These are phyloP conservation scores for Parnassius mnemosyne DNA, from an alignment of 2,888 invertebrate species.

Conservation along the genomic window DNA sequence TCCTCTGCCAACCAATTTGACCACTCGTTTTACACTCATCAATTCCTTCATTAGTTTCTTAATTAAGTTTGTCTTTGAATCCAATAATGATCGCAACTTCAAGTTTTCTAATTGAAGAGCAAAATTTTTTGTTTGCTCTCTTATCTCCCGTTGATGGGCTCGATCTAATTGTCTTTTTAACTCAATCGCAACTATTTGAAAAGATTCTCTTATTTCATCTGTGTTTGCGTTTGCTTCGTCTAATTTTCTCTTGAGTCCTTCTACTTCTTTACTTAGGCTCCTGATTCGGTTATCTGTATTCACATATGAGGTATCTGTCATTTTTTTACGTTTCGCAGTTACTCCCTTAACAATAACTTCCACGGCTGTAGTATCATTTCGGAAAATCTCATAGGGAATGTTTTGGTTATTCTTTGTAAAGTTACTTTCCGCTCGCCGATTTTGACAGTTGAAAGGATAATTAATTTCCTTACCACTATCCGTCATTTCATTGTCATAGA, in stretches of 20 bases:
- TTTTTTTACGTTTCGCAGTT: slow-evolving; percentile 40
- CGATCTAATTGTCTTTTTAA: slow-evolving; percentile 56
- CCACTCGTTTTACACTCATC: slow-evolving; percentile 46
- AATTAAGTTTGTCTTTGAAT: slow-evolving; percentile 52
- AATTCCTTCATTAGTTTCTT: slow-evolving; percentile 57
- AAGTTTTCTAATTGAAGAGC: slow-evolving; percentile 60
- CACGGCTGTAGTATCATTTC: slow-evolving; percentile 63
- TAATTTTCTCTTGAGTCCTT: slow-evolving; percentile 46
- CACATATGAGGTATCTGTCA: slow-evolving; percentile 21
- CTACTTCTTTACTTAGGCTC: slow-evolving; percentile 43
- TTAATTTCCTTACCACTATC: slow-evolving; percentile 21
- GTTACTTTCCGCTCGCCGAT: slow-evolving; percentile 36
- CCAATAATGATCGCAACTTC: slow-evolving; percentile 54
- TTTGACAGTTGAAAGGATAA: slow-evolving; percentile 25
- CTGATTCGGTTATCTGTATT: slow-evolving; percentile 28
- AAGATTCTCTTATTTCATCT: slow-evolving; percentile 43
- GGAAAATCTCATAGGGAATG: slow-evolving; percentile 54
- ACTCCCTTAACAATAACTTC: slow-evolving; percentile 65
- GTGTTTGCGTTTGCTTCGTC: slow-evolving; percentile 42
- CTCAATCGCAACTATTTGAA: slow-evolving; percentile 47
- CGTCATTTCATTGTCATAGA: slow-evolving; percentile 5
- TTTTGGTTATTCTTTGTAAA: slow-evolving; percentile 12
- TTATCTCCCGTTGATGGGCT: slow-evolving; percentile 49
- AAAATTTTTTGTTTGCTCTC: slow-evolving; percentile 47
- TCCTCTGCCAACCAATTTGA: slow-evolving; percentile 54